phyloP scores from a whole-genome alignment of 1,140 invertebrate species.

The Melipona quadrifasciata region DNA sequence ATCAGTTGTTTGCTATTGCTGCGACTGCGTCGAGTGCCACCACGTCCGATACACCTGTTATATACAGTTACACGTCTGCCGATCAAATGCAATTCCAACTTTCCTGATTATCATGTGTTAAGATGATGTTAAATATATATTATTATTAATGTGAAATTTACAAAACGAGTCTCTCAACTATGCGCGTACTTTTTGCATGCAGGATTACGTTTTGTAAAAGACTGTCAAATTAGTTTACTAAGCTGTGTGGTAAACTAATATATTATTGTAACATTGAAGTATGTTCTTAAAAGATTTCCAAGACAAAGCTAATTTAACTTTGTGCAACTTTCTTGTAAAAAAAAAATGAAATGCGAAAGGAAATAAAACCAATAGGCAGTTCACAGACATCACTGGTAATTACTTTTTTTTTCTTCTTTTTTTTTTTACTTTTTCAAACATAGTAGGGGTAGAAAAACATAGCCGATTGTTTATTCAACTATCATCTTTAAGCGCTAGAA shows the following conservation, averaged over 20 bases:
- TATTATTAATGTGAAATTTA: slow-evolving; percentile 32
- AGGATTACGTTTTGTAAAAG: slow-evolving; percentile 19
- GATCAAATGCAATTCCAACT: slow-evolving; percentile 81
- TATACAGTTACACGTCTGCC: slow-evolving; percentile 78
- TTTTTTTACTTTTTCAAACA: slow-evolving; percentile 59
- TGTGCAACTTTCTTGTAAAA: slow-evolving; percentile 46
- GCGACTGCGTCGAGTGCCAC: slow-evolving; percentile 74
- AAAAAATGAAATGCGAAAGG: slow-evolving; percentile 47
- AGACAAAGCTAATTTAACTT: neutral
- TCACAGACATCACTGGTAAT: slow-evolving; percentile 41
- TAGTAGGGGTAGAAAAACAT: slow-evolving; percentile 70
- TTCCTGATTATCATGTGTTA: slow-evolving; percentile 69
- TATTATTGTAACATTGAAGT: slow-evolving; percentile 8
- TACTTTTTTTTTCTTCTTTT: slow-evolving; percentile 50
- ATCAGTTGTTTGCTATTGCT: slow-evolving; percentile 79
- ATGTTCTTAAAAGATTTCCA: neutral
- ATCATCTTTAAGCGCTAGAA: slow-evolving; percentile 73
- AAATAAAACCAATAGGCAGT: slow-evolving; percentile 60
- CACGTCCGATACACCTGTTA: slow-evolving; percentile 79
- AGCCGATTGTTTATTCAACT: slow-evolving; percentile 74
- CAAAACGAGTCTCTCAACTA: neutral
- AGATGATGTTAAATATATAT: slow-evolving; percentile 50
- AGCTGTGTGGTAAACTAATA: neutral
- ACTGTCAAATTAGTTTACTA: slow-evolving; percentile 24
- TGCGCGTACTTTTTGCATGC: slow-evolving; percentile 7